phyloP scores from a whole-genome alignment of 2,797 vertebrate species.

The Heterohyrax brucei region DNA sequence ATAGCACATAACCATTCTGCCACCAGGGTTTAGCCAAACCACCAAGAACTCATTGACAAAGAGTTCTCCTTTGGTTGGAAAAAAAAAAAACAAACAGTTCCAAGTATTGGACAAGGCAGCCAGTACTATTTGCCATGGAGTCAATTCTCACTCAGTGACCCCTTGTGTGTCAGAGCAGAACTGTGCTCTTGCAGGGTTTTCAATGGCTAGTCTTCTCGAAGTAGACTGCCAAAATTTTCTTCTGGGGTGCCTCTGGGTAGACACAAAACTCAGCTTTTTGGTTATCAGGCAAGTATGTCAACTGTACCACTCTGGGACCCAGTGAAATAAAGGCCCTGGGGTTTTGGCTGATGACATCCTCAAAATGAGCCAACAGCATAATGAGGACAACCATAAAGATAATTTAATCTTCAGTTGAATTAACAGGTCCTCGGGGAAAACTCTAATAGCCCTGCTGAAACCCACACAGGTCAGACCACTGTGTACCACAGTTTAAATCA shows the following conservation, averaged over 20 bases:
- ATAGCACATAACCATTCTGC: too few species aligned
- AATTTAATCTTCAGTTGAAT: constrained; percentile 30
- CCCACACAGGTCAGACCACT: not conserved
- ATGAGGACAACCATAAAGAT: constrained; percentile 4
- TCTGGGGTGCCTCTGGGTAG: not conserved
- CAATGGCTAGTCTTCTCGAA: not conserved
- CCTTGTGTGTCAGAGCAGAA: not conserved
- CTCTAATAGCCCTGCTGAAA: constrained; percentile 22
- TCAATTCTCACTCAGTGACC: not conserved
- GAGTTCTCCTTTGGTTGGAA: not conserved
- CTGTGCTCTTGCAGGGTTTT: not conserved
- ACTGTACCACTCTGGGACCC: not conserved
- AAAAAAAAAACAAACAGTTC: not conserved
- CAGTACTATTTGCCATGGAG: not conserved
- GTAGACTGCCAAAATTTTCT: not conserved
- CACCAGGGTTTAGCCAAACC: not conserved
- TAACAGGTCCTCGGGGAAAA: not conserved
- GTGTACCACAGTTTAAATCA: not conserved
- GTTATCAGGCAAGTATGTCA: not conserved
- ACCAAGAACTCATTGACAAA: not conserved
- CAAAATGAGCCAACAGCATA: constrained; percentile 43
- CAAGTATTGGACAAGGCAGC: constrained; percentile 23
- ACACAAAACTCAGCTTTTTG: not conserved
- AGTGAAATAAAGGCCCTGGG: constrained; percentile 15
- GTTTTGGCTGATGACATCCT: constrained; percentile 4